Percentiles rank a stretch among this genome's conserved stretches.
Conservation (phyloP, 1,140 invertebrate genomes). For the Kradibia gibbosae region DNA sequence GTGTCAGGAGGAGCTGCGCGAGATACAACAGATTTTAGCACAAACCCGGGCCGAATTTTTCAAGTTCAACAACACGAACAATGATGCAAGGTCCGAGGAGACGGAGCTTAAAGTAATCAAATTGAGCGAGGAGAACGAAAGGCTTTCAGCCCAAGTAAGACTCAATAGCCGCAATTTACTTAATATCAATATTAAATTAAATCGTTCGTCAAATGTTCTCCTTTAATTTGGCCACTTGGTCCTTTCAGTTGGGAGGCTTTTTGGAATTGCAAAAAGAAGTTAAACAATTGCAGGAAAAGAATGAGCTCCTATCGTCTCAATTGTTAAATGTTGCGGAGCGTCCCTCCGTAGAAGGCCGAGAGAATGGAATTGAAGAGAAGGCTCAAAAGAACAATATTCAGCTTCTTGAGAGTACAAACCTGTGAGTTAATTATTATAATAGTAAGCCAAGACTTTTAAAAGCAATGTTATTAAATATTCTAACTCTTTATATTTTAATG, state of each 20-base stretch:
- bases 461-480: too few relatives aligned
- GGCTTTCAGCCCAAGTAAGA: constrained; percentile 72
- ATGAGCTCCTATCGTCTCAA: constrained; percentile 67
- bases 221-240: not conserved
- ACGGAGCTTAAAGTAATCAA: constrained; percentile 58
- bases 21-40: constrained; percentile 59
- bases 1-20: constrained; percentile 56
- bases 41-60: constrained; percentile 59
- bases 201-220: not conserved
- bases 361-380: constrained; percentile 73
- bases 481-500: too few relatives aligned
- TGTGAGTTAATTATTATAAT: constrained; percentile 54
- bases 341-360: constrained; percentile 68
- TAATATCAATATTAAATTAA: too few relatives aligned
- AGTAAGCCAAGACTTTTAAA: too few relatives aligned
- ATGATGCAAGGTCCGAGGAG: constrained; percentile 56
- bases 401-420: constrained; percentile 58
- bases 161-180: too few relatives aligned
- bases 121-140: constrained; percentile 72
- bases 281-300: constrained; percentile 70
- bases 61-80: constrained; percentile 53
- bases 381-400: constrained; percentile 58
- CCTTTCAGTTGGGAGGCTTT: constrained; percentile 50
- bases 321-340: constrained; percentile 64
- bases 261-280: constrained; percentile 60